Percentiles rank a stretch among this genome's conserved stretches.
Evolutionary conservation across 1,140 invertebrate genomes (phyloP).

Genomic region (Cardiocondyla obscurior): DNA sequence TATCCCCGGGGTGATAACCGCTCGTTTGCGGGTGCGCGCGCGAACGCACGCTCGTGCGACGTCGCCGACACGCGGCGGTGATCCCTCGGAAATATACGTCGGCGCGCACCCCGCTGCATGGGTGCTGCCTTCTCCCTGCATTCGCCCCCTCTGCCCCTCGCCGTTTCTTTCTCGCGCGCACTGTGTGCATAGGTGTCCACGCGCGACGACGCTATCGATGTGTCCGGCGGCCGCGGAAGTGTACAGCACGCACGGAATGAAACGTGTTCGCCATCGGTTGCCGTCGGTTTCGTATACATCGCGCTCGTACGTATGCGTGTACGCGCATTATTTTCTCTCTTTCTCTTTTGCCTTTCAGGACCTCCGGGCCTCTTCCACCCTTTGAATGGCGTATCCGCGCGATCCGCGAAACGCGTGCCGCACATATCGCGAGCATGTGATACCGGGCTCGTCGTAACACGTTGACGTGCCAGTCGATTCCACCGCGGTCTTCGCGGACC

Average conservation of each 20-base stretch:
- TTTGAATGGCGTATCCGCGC: constrained; percentile 15
- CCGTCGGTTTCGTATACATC: constrained; percentile 16
- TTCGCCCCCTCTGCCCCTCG: not conserved
- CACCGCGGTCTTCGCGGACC: no score
- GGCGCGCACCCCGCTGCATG: not conserved
- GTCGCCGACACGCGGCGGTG: constrained; percentile 32
- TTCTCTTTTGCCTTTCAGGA: not conserved
- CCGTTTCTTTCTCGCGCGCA: constrained; percentile 1
- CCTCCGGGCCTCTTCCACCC: not conserved
- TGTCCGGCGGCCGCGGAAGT: not conserved
- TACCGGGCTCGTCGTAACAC: not conserved
- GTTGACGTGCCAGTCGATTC: no score
- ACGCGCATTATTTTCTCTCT: not conserved
- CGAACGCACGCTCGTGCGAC: not conserved
- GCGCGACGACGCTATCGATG: constrained; percentile 23
- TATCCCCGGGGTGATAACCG: not conserved
- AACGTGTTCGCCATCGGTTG: constrained; percentile 8
- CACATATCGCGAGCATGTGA: not conserved
- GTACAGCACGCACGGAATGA: not conserved
- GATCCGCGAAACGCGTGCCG: constrained; percentile 50
- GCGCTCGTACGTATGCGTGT: not conserved
- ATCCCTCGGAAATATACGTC: not conserved
- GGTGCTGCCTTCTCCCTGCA: constrained; percentile 22
- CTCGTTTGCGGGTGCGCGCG: no score
- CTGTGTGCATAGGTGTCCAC: constrained; percentile 48